Percentiles rank a stretch among this genome's conserved stretches.
Evolutionary conservation across 2,888 invertebrate genomes (phyloP).

Genomic region (Pycnomerus fuliginosus): DNA sequence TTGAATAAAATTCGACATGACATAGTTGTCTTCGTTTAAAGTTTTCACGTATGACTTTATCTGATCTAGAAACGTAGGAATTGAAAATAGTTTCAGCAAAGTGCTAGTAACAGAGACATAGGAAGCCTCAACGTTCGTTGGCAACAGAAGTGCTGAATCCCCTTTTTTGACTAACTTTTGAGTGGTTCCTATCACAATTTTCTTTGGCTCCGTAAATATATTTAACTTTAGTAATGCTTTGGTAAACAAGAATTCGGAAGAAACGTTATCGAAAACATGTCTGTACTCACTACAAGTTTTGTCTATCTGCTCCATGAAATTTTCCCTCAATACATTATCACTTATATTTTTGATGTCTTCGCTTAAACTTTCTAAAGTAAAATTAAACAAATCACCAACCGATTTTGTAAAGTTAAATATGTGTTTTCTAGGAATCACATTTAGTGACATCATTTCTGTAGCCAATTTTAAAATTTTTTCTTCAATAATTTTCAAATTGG

Average conservation of each 20-base stretch:
- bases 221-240: background rate
- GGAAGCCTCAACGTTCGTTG: background rate
- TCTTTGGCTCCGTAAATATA: background rate
- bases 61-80: background rate
- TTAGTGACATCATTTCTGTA: no score
- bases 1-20: background rate
- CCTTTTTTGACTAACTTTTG: background rate
- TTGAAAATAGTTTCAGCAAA: background rate
- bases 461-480: no score
- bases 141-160: background rate
- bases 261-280: background rate
- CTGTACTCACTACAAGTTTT: background rate
- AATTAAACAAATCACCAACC: background rate
- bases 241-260: background rate
- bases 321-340: background rate
- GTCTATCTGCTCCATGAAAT: background rate
- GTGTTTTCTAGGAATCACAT: background rate
- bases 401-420: background rate
- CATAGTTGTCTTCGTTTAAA: background rate
- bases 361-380: no score
- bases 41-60: background rate
- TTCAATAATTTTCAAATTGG: no score
- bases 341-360: background rate
- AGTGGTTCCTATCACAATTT: background rate
- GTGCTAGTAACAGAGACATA: background rate